Evolutionary conservation across 2,888 invertebrate species (phyloP), one percentile per base, ranked within the genome.

Genomic region (Lasioglossum marginatum): DNA sequence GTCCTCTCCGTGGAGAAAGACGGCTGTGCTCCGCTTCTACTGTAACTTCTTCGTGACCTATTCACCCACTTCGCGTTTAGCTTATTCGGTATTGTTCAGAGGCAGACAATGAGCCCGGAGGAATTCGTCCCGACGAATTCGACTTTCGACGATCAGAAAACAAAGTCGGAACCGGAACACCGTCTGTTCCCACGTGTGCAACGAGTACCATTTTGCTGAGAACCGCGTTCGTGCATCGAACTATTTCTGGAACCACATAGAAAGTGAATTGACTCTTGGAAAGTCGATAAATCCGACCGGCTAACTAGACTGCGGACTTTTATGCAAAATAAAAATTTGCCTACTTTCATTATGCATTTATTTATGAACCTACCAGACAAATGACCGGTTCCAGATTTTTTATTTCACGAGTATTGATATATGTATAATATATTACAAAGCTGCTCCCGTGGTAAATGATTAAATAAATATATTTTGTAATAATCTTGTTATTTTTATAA

Each of bases 61-160:
- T 92, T 92, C 93, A 92, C 93, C 93, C 89, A 92, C 91, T 93
- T 92, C 75, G 82, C 79, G 79, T 79, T 85, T 79, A 72, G 82
- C 82, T 85, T 89, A 83, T 79, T 78, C 77, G 70, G 81, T 84
- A 90, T 90, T 90, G 90, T 90, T 79, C 78, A 74, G 77, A 40
- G 63, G 2, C 74, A 75, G 52, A 88, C 86, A 89, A 85, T 89
- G 71, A 63, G 60, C 85, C 63, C 43, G 43, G 57, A 75, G 80
- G 71, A 68, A 77, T 82, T 74, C 81, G 79, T 80, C 77, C 72
- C 52, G 70, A 45, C 77, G 79, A 83, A 81, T 86, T 70, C 73
- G 63, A 81, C 85, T 85, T 77, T 85, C 83, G 81, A 76, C 79
- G 63, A 68, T n/a, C 43, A 63, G 76, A 16, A 81, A 85, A 86